Base-by-base conservation (phyloP, 2,797 vertebrate species). In the Salmo trutta region DNA sequence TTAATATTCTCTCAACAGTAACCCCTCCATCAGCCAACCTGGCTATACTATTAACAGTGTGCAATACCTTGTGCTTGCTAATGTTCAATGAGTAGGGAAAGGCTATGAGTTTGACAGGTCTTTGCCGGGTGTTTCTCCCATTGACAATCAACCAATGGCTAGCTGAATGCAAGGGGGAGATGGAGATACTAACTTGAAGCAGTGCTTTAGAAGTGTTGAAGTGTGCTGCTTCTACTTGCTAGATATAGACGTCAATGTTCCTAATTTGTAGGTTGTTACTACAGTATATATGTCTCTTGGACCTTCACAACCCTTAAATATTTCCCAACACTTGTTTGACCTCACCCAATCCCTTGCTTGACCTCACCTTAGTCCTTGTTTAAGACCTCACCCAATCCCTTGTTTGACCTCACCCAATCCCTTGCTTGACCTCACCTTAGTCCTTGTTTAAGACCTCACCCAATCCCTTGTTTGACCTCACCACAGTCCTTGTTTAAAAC, bases 231-330 rank as follows among this genome's bases (percentile, higher is more conserved):
- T 33, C 29, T 15, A 33, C 66, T 5, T 24, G 1, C 64, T 47
- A 56, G 47, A 56, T 54, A 53, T 21, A 62, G 27, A 31, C 1
- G 1, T 64, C 3, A 51, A 65, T 72, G 41, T 21, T 19, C 31
- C 27, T 77, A 14, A 17, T 21, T 41, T 64, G 3, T 21, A 29
- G 12, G 36, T 64, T 31, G 51, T 24, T 71, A 31, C 6, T 65
- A 14, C 10, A 47, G 41, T 47, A 47, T 47, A 47, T 0, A 41
- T 19, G 6, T 31, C 19, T 73, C 59, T 15, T 29, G 47, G 53
- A 84, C 71, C 81, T 78, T 14, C 47, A 59, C 62, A 64, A 70
- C 70, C 68, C 80, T 29, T 53, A 8, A 15, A 36, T 73, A 75
- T 76, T 73, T 73, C 56, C 16, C 21, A 73, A 74, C 3, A 75